These are phyloP conservation scores for Drosophila albomicans DNA, from an alignment of 1,140 invertebrate genomes.

Conservation along the genomic window DNA sequence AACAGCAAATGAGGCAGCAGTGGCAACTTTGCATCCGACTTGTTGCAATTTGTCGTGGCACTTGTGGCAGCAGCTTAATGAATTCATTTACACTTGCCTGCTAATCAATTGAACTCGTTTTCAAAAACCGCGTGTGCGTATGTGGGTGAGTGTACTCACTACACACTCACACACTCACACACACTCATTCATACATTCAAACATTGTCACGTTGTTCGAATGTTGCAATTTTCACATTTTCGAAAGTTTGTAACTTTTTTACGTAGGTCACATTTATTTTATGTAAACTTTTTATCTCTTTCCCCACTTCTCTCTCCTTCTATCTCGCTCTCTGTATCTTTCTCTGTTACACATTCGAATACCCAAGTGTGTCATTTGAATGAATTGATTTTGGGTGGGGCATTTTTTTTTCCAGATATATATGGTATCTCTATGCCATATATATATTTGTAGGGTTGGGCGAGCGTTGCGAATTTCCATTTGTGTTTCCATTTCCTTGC, in stretches of 20 bases:
- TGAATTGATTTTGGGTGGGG: conserved; percentile 33
- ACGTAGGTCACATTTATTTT: conserved; percentile 9
- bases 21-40: conserved; percentile 33
- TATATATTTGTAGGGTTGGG: conserved; percentile 6
- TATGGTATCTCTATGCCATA: background rate
- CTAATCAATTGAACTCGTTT: conserved; percentile 81
- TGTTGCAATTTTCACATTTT: conserved; percentile 46
- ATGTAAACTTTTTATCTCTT: conserved; percentile 15
- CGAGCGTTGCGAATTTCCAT: too few relatives aligned
- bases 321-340: background rate
- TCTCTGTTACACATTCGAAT: conserved; percentile 1
- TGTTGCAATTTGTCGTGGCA: conserved; percentile 30
- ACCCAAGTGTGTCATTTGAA: conserved; percentile 3
- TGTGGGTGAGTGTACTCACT: conserved; percentile 5
- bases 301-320: background rate
- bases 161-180: background rate
- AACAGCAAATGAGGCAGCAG: background rate
- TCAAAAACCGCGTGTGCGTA: conserved; percentile 4
- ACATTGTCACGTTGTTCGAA: conserved; percentile 32
- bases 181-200: background rate
- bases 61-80: conserved; percentile 50
- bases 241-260: conserved; percentile 31
- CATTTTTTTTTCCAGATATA: background rate
- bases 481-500: too few relatives aligned
- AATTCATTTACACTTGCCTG: conserved; percentile 75